Evolutionary conservation across 2,888 invertebrate species (phyloP).

Genomic region (Perizoma flavofasciatum): DNA sequence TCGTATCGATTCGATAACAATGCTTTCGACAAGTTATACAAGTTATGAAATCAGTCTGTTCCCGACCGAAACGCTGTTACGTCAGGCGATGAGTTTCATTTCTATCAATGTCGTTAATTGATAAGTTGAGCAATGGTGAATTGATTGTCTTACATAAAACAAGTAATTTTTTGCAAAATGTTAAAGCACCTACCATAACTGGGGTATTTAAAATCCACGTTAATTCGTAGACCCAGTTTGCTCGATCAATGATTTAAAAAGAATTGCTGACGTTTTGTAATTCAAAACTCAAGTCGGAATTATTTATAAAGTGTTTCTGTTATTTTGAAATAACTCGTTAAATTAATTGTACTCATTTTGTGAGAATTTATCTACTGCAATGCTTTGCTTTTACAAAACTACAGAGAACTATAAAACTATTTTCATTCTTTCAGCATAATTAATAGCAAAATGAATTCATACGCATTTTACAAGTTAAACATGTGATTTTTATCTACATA

Average conservation of each 20-base stretch:
- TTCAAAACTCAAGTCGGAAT: no score
- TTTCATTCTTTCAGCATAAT: constrained; percentile 14
- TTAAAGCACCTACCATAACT: no score
- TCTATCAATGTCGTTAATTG: constrained; percentile 37
- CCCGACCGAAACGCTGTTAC: constrained; percentile 49
- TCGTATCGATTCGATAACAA: constrained; percentile 41
- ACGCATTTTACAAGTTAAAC: no score
- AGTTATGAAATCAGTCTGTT: constrained; percentile 50
- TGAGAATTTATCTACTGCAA: constrained; percentile 8
- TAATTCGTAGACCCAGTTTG: no score
- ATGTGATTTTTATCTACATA: not conserved
- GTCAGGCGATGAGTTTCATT: constrained; percentile 50
- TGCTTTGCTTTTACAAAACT: constrained; percentile 4
- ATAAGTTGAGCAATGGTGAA: constrained; percentile 36
- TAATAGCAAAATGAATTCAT: constrained; percentile 15
- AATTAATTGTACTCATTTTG: not conserved
- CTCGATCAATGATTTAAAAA: no score
- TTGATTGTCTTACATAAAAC: constrained; percentile 7
- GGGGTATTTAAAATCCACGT: no score
- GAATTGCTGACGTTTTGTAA: no score
- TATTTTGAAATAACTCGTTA: no score
- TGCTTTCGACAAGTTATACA: constrained; percentile 50
- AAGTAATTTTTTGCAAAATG: no score
- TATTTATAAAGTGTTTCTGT: no score
- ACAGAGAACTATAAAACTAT: constrained; percentile 11